These are phyloP conservation scores for Pitta sordida DNA, from an alignment of 2,113 vertebrate species.

Conservation along the genomic window DNA sequence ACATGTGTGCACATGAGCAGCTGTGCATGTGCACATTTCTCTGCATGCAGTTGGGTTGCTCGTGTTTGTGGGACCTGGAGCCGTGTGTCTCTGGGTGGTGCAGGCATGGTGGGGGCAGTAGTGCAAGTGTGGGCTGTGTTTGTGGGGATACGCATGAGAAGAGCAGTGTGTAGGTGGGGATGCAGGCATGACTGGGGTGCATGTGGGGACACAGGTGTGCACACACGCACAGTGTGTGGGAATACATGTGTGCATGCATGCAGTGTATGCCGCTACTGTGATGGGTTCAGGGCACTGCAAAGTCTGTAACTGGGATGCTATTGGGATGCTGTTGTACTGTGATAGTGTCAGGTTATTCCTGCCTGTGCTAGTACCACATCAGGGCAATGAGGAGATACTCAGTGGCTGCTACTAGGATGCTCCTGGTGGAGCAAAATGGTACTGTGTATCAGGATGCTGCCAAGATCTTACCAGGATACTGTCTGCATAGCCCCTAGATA, in stretches of 20 bases:
- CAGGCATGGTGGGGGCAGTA: rapidly evolving
- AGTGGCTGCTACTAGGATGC: not conserved
- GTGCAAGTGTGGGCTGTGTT: not conserved
- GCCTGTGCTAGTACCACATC: not conserved
- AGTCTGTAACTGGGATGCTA: not conserved
- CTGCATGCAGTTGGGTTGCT: no score
- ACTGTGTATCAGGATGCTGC: not conserved
- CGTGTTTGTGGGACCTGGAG: not conserved
- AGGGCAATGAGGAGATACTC: not conserved
- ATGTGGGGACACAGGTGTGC: not conserved
- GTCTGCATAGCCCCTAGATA: not conserved
- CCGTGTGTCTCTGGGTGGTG: not conserved
- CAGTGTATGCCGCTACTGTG: not conserved
- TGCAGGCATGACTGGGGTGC: not conserved
- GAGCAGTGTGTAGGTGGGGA: rapidly evolving
- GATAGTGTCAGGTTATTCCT: not conserved
- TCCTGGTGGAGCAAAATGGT: not conserved
- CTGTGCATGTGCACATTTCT: no score
- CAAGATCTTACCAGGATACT: not conserved
- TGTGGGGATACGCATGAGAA: not conserved
- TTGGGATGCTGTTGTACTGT: not conserved
- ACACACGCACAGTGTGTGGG: not conserved
- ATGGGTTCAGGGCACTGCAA: not conserved
- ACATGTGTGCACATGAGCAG: not conserved
- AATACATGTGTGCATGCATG: not conserved